phyloP scores from a whole-genome alignment of 1,140 invertebrate species.

The Copidosoma floridanum region DNA sequence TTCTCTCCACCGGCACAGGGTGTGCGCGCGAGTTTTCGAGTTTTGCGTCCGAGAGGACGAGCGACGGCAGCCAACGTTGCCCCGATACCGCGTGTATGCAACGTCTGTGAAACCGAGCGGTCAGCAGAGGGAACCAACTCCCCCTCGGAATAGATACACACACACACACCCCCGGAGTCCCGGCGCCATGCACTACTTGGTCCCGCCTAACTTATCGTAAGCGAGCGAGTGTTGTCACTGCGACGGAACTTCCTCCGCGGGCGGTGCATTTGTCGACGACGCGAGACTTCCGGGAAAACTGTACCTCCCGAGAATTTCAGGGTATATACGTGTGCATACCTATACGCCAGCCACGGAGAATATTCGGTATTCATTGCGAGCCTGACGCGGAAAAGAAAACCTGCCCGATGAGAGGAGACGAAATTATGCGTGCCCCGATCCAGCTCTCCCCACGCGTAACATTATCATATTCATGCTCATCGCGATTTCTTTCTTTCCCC shows the following conservation, averaged over 20 bases:
- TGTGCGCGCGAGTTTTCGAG: constrained; percentile 33
- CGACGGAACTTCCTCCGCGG: constrained; percentile 18
- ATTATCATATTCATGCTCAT: constrained; percentile 11
- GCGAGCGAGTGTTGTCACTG: constrained; percentile 24
- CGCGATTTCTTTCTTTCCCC: not conserved
- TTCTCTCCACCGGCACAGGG: too few relatives aligned
- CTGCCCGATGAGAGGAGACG: not conserved
- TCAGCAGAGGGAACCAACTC: constrained; percentile 26
- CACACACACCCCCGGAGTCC: not conserved
- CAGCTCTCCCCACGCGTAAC: too few relatives aligned
- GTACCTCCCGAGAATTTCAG: too few relatives aligned
- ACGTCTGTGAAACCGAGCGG: constrained; percentile 23
- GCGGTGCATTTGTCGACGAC: constrained; percentile 19
- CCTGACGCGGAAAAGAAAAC: not conserved
- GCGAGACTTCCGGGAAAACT: too few relatives aligned
- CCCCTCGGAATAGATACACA: constrained; percentile 26
- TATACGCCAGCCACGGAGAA: too few relatives aligned
- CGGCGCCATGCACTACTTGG: constrained; percentile 10
- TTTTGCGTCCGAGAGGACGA: constrained; percentile 23
- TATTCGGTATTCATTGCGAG: constrained; percentile 3
- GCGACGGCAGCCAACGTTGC: too few relatives aligned
- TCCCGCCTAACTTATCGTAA: constrained; percentile 32
- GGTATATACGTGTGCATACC: too few relatives aligned
- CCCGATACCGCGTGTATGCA: too few relatives aligned
- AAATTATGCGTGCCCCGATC: too few relatives aligned